Evolutionary conservation across 1,140 invertebrate species (phyloP).

Genomic region (Cydia pomonella): DNA sequence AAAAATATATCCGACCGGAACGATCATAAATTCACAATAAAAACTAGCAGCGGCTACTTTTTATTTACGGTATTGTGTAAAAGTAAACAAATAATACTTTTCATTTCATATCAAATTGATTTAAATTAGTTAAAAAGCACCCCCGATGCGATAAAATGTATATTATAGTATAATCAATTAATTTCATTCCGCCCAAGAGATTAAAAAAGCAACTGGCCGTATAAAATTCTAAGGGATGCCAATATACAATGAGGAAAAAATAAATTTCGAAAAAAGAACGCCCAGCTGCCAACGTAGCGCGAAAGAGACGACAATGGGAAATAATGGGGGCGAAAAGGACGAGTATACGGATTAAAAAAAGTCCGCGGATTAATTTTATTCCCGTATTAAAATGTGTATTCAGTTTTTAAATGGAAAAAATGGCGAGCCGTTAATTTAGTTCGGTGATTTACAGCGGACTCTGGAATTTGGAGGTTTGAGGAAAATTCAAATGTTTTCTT

Average conservation of each 20-base stretch:
- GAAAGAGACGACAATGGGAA: constrained; percentile 45
- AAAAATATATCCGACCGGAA: not conserved
- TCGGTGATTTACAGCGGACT: constrained; percentile 55
- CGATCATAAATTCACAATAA: not conserved
- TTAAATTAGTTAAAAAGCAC: constrained; percentile 13
- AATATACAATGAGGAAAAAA: constrained; percentile 61
- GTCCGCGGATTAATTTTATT: constrained; percentile 69
- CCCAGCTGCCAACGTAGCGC: constrained; percentile 73
- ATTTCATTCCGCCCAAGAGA: constrained; percentile 58
- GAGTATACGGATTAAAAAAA: constrained; percentile 60
- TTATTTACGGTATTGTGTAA: constrained; percentile 12
- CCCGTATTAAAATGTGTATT: constrained; percentile 66
- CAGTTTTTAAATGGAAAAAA: constrained; percentile 62
- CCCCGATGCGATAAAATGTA: constrained; percentile 21
- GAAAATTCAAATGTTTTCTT: constrained; percentile 5
- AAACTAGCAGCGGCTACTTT: not conserved
- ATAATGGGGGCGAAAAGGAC: constrained; percentile 50
- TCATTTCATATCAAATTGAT: constrained; percentile 17
- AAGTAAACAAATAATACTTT: constrained; percentile 30
- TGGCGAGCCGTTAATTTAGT: constrained; percentile 63
- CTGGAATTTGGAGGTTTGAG: constrained; percentile 19
- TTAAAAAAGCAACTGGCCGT: constrained; percentile 67
- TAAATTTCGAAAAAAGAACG: constrained; percentile 65
- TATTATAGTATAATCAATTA: constrained; percentile 47
- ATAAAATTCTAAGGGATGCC: constrained; percentile 63